Base-by-base conservation (phyloP, 1,140 invertebrate species). In the Lasaia peninsularis region DNA sequence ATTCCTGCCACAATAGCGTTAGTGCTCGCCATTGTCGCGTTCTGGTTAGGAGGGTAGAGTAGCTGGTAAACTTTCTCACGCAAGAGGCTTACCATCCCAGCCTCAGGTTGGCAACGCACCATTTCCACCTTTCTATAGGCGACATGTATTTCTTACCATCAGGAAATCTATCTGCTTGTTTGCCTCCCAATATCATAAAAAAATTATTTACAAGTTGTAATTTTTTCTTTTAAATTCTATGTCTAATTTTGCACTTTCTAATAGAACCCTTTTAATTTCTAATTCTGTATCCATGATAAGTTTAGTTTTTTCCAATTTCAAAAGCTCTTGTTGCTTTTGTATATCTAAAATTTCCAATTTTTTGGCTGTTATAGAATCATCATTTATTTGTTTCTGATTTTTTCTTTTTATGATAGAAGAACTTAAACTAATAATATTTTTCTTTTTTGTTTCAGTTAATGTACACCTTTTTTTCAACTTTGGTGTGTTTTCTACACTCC, bases 171-270 rank as follows among this genome's bases (percentile, higher is more conserved):
- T n/a, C n/a, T n/a, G n/a, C n/a, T n/a, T n/a, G n/a, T n/a, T n/a
- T n/a, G n/a, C n/a, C n/a, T n/a, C n/a, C n/a, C n/a, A n/a, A n/a
- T n/a, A n/a, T n/a, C n/a, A n/a, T n/a, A n/a, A n/a, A n/a, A n/a
- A n/a, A n/a, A 37, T 8, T 37, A 37, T 2, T 37, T 37, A 52
- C 28, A 24, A 20, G 10, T 34, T 54, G 20, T 3, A 34, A 16
- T 35, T 54, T 18, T 20, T 54, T 35, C 10, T 54, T 35, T 35
- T 54, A 37, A 35, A 35, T 34, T 54, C 31, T 16, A 54, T 14
- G 9, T 35, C 33, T 4, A 54, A 2, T 54, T 54, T 54, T 3
- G 33, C 31, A 54, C 18, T 35, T 54, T 54, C 14, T 11, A 54
- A 34, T 20, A 54, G 33, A 34, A 54, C 33, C 20, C 7, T 54